Evolutionary conservation across 2,888 invertebrate genomes (phyloP).

Genomic region (Drosophila paucipuncta): DNA sequence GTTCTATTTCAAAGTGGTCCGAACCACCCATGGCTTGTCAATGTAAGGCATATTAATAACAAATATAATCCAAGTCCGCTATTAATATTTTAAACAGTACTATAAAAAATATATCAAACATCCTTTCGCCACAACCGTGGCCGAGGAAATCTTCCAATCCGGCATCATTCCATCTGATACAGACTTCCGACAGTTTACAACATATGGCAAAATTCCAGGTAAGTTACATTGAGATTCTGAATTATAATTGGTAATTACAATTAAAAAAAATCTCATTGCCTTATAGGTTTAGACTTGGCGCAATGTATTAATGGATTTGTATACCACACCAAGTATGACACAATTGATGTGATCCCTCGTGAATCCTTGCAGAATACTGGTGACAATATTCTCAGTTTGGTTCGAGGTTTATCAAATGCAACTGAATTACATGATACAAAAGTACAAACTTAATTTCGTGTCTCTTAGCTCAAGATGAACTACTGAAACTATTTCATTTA

Average conservation of each 20-base stretch:
- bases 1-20: constrained; percentile 95
- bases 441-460: constrained; percentile 45
- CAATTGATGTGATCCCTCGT: constrained; percentile 87
- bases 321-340: constrained; percentile 91
- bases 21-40: constrained; percentile 88
- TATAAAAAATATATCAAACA: constrained; percentile 86
- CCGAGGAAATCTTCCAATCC: constrained; percentile 89
- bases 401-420: constrained; percentile 85
- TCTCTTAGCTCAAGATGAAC: neutral
- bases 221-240: neutral
- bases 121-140: constrained; percentile 87
- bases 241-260: neutral
- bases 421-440: constrained; percentile 73
- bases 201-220: constrained; percentile 71
- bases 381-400: constrained; percentile 88
- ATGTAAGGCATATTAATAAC: constrained; percentile 77
- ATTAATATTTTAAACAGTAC: constrained; percentile 73
- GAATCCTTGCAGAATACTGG: constrained; percentile 91
- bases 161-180: constrained; percentile 89
- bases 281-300: constrained; percentile 90
- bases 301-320: constrained; percentile 90
- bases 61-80: neutral
- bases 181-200: constrained; percentile 88
- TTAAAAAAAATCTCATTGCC: neutral
- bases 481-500: neutral